phyloP scores from a whole-genome alignment of 2,797 vertebrate species.

The Chelmon rostratus region DNA sequence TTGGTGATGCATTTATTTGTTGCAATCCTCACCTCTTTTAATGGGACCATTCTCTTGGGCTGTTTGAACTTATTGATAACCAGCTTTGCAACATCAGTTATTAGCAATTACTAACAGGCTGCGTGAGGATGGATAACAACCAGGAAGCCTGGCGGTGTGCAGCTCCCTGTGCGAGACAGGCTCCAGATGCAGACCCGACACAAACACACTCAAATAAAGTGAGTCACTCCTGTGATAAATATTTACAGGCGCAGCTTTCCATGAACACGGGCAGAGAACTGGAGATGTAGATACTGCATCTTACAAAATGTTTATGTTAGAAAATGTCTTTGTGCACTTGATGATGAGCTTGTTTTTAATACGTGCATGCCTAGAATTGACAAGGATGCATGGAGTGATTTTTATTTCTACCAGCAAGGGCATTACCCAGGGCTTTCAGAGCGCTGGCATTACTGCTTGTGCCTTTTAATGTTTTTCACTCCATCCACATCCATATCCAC shows the following conservation, averaged over 20 bases:
- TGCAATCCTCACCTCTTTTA: neutral
- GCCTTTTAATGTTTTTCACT: slow-evolving; percentile 6
- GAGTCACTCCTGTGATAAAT: slow-evolving; percentile 50
- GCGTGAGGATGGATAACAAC: slow-evolving; percentile 19
- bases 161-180: slow-evolving; percentile 17
- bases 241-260: slow-evolving; percentile 40
- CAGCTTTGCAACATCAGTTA: slow-evolving; percentile 3
- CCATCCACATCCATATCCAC: too few species aligned
- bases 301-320: slow-evolving; percentile 46
- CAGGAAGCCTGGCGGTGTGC: neutral
- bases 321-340: slow-evolving; percentile 12
- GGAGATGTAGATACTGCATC: neutral
- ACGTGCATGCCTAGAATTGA: slow-evolving; percentile 7
- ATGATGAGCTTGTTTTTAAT: slow-evolving; percentile 39
- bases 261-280: slow-evolving; percentile 12
- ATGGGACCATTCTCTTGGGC: neutral
- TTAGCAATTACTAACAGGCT: neutral
- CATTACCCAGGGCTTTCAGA: slow-evolving; percentile 20
- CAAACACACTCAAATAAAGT: slow-evolving; percentile 44
- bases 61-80: slow-evolving; percentile 10
- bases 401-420: slow-evolving; percentile 15
- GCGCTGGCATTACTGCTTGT: neutral
- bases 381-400: slow-evolving; percentile 1
- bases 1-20: neutral
- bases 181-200: slow-evolving; percentile 41